phyloP scores from a whole-genome alignment of 2,113 vertebrate genomes.

The Rhinoptilus africanus region DNA sequence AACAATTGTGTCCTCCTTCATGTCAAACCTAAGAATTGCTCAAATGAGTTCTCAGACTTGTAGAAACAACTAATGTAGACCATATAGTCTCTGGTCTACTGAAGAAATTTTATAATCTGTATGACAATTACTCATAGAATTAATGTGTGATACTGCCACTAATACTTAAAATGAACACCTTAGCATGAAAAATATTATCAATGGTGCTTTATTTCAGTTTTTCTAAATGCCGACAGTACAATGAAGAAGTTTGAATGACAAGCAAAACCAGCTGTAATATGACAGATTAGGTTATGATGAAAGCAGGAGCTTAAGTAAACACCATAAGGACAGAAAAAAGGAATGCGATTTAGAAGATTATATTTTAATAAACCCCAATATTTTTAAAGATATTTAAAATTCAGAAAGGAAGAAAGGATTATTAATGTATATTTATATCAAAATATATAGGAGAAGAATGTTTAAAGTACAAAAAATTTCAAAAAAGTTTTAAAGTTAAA shows the following conservation, averaged over 20 bases:
- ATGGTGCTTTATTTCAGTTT: neutral
- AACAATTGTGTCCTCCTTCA: neutral
- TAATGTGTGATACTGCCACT: neutral
- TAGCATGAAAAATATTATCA: neutral
- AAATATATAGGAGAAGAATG: neutral
- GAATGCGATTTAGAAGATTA: neutral
- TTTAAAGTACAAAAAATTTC: too few relatives aligned
- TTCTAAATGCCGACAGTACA: neutral
- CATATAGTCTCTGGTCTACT: neutral
- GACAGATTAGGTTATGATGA: slow-evolving; percentile 13
- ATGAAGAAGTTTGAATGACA: neutral
- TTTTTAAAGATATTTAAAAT: neutral
- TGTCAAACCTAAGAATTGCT: neutral
- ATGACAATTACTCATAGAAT: neutral
- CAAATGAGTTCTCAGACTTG: neutral
- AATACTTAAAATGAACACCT: neutral
- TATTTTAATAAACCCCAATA: slow-evolving; percentile 26
- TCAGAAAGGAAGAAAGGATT: neutral
- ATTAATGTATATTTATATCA: neutral
- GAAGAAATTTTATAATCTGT: neutral
- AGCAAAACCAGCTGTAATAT: neutral
- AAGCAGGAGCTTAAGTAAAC: slow-evolving; percentile 15
- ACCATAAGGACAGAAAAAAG: neutral
- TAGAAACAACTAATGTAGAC: neutral
- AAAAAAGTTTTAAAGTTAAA: too few relatives aligned